Evolutionary conservation across 2,888 invertebrate species (phyloP).

Genomic region (Spisula solida): DNA sequence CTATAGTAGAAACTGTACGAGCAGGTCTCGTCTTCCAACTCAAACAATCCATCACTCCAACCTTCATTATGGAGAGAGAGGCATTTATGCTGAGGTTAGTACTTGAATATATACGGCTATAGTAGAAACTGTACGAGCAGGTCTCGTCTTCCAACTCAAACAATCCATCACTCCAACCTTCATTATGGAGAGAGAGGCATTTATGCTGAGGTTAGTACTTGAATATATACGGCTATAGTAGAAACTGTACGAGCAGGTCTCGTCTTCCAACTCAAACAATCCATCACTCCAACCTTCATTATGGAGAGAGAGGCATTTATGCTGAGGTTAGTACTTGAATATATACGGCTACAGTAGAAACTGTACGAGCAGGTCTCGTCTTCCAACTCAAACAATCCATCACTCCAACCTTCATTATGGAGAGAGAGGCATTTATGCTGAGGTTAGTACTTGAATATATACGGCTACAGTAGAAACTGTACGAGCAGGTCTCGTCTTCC

Average conservation of each 20-base stretch:
- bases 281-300: constrained; percentile 92
- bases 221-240: constrained; percentile 90
- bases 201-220: constrained; percentile 80
- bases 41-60: constrained; percentile 93
- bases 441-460: too few species aligned
- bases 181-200: constrained; percentile 90
- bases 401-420: too few species aligned
- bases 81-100: constrained; percentile 81
- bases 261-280: constrained; percentile 94
- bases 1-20: constrained; percentile 94
- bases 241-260: constrained; percentile 95
- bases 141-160: constrained; percentile 95
- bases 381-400: too few species aligned
- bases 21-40: constrained; percentile 95
- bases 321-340: constrained; percentile 79
- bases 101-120: constrained; percentile 88
- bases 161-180: constrained; percentile 92
- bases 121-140: constrained; percentile 94
- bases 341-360: too few species aligned
- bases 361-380: too few species aligned
- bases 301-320: constrained; percentile 88
- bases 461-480: too few species aligned
- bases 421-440: too few species aligned
- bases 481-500: too few species aligned
- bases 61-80: constrained; percentile 90